phyloP scores from a whole-genome alignment of 2,797 vertebrate genomes.

The Pampus argenteus region DNA sequence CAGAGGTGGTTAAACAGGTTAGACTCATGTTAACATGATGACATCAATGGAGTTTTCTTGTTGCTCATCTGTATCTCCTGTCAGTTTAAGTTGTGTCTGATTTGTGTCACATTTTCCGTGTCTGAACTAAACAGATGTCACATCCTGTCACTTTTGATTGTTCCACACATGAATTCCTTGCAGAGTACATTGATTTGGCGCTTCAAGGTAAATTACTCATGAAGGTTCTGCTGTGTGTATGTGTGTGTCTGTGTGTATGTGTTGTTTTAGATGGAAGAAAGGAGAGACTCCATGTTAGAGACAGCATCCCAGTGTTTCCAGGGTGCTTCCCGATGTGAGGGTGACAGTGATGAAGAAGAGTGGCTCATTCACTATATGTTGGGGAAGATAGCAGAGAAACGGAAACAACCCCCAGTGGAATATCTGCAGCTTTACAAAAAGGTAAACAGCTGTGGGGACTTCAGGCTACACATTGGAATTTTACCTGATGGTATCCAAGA shows the following conservation, averaged over 20 bases:
- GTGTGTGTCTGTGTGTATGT: conserved; percentile 32
- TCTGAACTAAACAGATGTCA: conserved; percentile 29
- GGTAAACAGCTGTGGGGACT: conserved; percentile 63
- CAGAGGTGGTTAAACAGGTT: conserved; percentile 94
- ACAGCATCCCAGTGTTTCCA: conserved; percentile 93
- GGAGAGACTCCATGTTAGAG: conserved; percentile 94
- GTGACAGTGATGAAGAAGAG: conserved; percentile 96
- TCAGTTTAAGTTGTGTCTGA: not conserved
- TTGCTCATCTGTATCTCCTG: conserved; percentile 5
- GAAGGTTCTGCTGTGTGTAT: conserved; percentile 14
- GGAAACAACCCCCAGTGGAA: conserved; percentile 86
- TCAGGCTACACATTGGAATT: not conserved
- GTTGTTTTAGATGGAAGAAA: conserved; percentile 90
- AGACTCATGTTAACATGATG: conserved; percentile 8
- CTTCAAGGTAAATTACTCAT: conserved; percentile 35
- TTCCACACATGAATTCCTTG: conserved; percentile 18
- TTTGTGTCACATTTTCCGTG: not conserved
- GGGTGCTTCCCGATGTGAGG: conserved; percentile 92
- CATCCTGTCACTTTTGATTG: conserved; percentile 35
- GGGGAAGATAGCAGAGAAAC: conserved; percentile 97
- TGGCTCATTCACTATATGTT: conserved; percentile 99
- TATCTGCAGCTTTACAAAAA: conserved; percentile 95
- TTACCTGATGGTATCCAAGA: not conserved
- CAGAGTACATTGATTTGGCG: conserved; percentile 39
- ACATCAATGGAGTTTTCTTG: not conserved